phyloP scores from a whole-genome alignment of 37 sponge, comb jelly and placozoan genomes.

The Cliona cf. orientalis region DNA sequence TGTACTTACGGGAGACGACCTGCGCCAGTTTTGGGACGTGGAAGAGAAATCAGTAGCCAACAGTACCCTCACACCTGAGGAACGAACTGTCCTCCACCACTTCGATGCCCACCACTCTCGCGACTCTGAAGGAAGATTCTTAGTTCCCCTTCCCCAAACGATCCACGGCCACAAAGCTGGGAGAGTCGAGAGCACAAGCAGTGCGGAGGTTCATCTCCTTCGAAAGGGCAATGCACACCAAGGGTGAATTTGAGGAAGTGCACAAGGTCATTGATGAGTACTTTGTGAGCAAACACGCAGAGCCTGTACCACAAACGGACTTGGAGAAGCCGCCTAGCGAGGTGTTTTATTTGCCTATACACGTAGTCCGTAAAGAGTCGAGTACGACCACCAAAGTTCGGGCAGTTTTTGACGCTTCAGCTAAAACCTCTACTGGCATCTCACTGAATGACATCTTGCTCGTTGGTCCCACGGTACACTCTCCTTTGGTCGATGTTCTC shows the following conservation, averaged over 20 bases:
- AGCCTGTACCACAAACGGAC: no score
- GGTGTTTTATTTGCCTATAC: no score
- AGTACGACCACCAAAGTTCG: no score
- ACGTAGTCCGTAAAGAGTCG: no score
- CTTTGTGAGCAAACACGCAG: no score
- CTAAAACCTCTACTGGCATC: constrained; percentile 11
- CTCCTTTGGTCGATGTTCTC: constrained; percentile 29
- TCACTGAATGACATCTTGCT: constrained; percentile 26
- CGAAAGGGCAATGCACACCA: constrained; percentile 27
- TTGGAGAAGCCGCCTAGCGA: constrained; percentile 35
- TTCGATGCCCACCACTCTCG: constrained; percentile 30
- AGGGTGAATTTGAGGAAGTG: constrained; percentile 29
- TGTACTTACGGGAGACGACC: constrained; percentile 26
- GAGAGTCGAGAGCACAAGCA: constrained; percentile 46
- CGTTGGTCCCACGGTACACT: constrained; percentile 43
- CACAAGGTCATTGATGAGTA: constrained; percentile 31
- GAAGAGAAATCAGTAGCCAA: constrained; percentile 27
- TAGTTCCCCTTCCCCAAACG: no score
- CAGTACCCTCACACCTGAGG: constrained; percentile 14
- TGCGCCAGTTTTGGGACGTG: constrained; percentile 44
- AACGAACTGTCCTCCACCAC: constrained; percentile 19
- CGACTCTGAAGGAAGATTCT: constrained; percentile 24
- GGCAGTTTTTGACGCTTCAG: constrained; percentile 45
- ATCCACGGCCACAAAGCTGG: no score
- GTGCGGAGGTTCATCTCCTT: constrained; percentile 38